Evolutionary conservation across 2,888 invertebrate genomes (phyloP).

Genomic region (Drosophila peninsularis): DNA sequence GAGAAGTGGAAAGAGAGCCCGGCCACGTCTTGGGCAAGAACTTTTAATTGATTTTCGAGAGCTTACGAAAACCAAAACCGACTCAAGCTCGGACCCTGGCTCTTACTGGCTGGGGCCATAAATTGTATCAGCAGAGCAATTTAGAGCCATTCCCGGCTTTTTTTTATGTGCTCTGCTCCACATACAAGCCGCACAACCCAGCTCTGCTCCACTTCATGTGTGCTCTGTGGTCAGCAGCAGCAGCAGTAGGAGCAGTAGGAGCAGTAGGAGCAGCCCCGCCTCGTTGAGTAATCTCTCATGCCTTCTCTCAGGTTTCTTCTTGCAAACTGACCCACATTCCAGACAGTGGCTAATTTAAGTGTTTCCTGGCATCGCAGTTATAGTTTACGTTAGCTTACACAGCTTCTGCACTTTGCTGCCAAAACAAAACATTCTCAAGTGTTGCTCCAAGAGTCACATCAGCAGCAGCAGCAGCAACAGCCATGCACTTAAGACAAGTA

Average conservation of each 20-base stretch:
- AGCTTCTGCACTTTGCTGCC: constrained; percentile 70
- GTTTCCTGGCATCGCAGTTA: constrained; percentile 77
- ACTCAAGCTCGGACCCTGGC: constrained; percentile 42
- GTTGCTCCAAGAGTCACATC: constrained; percentile 39
- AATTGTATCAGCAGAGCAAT: constrained; percentile 76
- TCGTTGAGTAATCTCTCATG: constrained; percentile 73
- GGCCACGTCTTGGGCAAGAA: constrained; percentile 69
- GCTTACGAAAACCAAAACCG: constrained; percentile 43
- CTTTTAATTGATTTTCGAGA: constrained; percentile 75
- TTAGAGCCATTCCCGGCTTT: constrained; percentile 66
- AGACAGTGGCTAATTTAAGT: constrained; percentile 75
- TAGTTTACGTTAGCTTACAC: constrained; percentile 78
- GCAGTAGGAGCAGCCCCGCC: constrained; percentile 11
- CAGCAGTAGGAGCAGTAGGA: constrained; percentile 11
- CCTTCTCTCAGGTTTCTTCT: constrained; percentile 69
- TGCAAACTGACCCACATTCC: constrained; percentile 74
- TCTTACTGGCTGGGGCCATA: constrained; percentile 69
- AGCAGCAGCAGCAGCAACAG: constrained; percentile 15
- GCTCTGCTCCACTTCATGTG: constrained; percentile 54
- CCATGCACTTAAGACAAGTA: constrained; percentile 55
- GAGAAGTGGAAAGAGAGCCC: constrained; percentile 45
- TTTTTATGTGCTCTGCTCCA: constrained; percentile 63
- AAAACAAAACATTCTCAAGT: constrained; percentile 74
- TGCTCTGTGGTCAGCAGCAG: constrained; percentile 59
- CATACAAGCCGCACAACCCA: constrained; percentile 35